These are phyloP conservation scores for Chelonia mydas DNA, from an alignment of 2,797 vertebrate species.

Conservation along the genomic window DNA sequence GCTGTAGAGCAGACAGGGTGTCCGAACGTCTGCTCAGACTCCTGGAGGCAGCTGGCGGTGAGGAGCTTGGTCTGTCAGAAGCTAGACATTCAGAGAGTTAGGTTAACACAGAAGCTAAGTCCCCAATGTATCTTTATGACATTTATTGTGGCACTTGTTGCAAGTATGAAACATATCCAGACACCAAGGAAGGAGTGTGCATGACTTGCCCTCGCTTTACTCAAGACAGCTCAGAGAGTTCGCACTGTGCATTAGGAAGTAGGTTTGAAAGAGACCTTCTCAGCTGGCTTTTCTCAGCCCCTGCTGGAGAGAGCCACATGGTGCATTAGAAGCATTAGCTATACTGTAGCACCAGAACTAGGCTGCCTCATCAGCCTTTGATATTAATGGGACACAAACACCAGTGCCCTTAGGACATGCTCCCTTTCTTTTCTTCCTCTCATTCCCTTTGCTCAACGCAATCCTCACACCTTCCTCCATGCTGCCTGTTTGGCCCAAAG, in stretches of 20 bases:
- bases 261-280: not conserved
- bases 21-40: not conserved
- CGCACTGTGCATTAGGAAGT: not conserved
- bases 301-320: not conserved
- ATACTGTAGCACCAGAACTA: not conserved
- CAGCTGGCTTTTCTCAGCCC: not conserved
- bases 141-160: not conserved
- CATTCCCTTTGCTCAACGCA: not conserved
- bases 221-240: not conserved
- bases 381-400: not conserved
- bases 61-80: not conserved
- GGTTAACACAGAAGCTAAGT: not conserved
- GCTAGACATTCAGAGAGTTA: constrained; percentile 32
- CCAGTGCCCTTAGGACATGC: fast-evolving
- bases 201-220: not conserved
- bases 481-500: not conserved
- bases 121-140: not conserved
- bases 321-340: not conserved
- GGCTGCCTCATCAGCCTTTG: fast-evolving
- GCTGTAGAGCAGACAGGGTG: not conserved
- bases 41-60: not conserved
- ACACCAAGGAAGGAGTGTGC: not conserved
- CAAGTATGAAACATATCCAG: not conserved
- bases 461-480: not conserved
- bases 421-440: not conserved